Percentiles rank a stretch among this genome's conserved stretches.
phyloP scores from a whole-genome alignment of 1,140 invertebrate species.

The Bombus polaris region DNA sequence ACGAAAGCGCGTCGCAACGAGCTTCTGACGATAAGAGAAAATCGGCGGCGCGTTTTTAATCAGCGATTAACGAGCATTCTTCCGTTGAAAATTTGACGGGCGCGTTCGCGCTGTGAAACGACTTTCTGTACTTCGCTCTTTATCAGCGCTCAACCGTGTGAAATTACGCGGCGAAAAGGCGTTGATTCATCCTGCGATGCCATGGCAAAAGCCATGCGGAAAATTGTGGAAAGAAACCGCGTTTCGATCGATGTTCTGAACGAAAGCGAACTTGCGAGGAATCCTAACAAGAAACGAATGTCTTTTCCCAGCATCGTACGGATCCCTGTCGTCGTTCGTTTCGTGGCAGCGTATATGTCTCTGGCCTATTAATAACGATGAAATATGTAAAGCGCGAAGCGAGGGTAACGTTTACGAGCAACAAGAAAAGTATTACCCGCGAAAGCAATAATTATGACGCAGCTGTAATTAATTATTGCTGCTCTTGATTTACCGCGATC shows the following conservation, averaged over 20 bases:
- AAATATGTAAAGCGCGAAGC: conserved; percentile 9
- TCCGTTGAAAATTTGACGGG: conserved; percentile 16
- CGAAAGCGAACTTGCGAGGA: neutral
- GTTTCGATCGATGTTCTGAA: neutral
- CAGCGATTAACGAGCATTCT: neutral
- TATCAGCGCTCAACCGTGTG: conserved; percentile 16
- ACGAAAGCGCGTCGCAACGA: neutral
- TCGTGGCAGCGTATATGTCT: conserved; percentile 20
- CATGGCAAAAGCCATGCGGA: too few species aligned
- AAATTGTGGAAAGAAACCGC: neutral
- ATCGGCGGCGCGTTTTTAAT: neutral
- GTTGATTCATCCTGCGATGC: neutral
- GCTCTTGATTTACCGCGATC: conserved; percentile 39
- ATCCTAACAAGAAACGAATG: neutral
- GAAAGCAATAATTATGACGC: conserved; percentile 60
- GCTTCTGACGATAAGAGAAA: neutral
- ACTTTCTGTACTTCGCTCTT: conserved; percentile 18
- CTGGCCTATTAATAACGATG: conserved; percentile 60
- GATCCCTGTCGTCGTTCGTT: neutral
- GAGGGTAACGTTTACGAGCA: conserved; percentile 39
- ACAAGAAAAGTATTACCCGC: conserved; percentile 40
- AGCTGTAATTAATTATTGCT: conserved; percentile 57
- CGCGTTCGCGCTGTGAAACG: neutral
- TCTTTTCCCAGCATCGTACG: neutral
- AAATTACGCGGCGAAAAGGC: neutral